Conservation (phyloP, 2,888 invertebrate species). For the Pyrocoelia pectoralis region DNA sequence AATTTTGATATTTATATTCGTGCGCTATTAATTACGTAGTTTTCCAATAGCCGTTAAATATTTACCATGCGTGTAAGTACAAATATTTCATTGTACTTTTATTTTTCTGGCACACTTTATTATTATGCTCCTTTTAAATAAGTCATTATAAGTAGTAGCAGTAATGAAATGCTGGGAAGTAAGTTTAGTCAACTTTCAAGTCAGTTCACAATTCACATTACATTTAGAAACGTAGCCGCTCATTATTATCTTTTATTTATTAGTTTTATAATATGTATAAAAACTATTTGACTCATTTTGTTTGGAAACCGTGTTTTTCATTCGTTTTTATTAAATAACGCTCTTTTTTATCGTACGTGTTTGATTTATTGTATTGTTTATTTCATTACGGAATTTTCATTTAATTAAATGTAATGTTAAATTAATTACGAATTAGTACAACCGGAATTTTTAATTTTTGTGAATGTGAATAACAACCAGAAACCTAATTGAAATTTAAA, state of each 20-base stretch:
- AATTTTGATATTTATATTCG: not conserved
- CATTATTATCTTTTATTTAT: not conserved
- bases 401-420: too few species aligned
- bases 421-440: too few species aligned
- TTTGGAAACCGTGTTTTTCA: too few species aligned
- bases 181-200: slow-evolving; percentile 10
- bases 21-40: not conserved
- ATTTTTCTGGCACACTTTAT: not conserved
- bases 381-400: too few species aligned
- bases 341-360: too few species aligned
- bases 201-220: not conserved
- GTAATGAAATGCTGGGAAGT: not conserved
- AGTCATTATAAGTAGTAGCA: not conserved
- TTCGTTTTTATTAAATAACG: too few species aligned
- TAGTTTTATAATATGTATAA: not conserved
- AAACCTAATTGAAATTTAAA: too few species aligned
- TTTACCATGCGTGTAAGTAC: slow-evolving; percentile 35
- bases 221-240: not conserved
- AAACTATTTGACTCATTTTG: too few species aligned
- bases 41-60: slow-evolving; percentile 14
- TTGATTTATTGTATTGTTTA: too few species aligned
- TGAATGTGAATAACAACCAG: too few species aligned
- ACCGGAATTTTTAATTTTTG: too few species aligned
- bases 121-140: not conserved
- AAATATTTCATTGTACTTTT: slow-evolving; percentile 4